phyloP scores from a whole-genome alignment of 2,113 vertebrate genomes.

The Alces alces region DNA sequence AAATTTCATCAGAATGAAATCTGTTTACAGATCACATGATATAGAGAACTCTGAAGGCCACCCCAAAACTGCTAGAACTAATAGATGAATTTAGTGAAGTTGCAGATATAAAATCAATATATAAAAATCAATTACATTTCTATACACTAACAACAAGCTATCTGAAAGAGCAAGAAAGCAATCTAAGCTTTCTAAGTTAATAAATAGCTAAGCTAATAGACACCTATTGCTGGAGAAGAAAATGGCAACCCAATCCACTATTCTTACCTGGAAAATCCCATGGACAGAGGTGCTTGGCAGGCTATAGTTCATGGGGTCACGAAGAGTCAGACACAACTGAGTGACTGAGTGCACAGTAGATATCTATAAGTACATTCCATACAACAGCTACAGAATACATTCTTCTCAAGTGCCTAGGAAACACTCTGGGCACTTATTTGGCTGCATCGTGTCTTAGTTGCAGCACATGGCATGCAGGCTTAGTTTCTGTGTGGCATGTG shows the following conservation, averaged over 20 bases:
- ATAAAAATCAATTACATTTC: not conserved
- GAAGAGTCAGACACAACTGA: not conserved
- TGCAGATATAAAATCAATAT: not conserved
- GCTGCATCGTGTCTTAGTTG: not conserved
- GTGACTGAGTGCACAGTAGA: not conserved
- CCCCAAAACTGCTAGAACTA: not conserved
- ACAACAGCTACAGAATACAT: not conserved
- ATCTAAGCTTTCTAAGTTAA: not conserved
- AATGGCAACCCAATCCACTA: not conserved
- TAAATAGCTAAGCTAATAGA: not conserved
- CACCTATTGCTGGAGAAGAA: not conserved
- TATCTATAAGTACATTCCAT: not conserved
- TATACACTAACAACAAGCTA: not conserved
- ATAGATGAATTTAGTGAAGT: not conserved
- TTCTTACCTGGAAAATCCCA: not conserved
- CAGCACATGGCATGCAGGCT: not conserved
- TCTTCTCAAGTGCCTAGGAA: not conserved
- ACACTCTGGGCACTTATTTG: not conserved
- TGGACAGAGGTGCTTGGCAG: not conserved
- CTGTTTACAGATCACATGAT: not conserved
- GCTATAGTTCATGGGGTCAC: not conserved
- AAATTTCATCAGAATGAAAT: not conserved
- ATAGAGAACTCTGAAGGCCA: not conserved
- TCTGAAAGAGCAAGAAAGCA: not conserved
- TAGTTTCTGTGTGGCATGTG: not conserved